A percentile compares a stretch with the other conserved stretches of the same genome.
Conservation (phyloP, 2,888 invertebrate genomes). For the Rhaphigaster nebulosa region DNA sequence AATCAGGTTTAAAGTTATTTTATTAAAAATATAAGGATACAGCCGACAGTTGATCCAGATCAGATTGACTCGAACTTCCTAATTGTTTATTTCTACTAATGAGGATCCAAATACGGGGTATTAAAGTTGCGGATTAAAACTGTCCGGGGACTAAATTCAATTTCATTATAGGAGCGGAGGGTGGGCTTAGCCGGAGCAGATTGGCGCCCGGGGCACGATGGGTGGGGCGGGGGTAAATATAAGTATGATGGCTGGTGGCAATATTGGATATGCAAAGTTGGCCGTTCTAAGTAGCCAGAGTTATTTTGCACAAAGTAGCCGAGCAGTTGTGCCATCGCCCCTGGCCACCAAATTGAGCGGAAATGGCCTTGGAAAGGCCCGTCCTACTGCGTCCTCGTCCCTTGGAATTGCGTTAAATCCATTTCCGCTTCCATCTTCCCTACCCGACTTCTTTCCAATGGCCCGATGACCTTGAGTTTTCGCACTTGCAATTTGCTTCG, state of each 20-base stretch:
- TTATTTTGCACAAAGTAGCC: not conserved
- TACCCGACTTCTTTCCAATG: not conserved
- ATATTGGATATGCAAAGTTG: conserved; percentile 55
- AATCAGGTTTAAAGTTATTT: too few relatives aligned
- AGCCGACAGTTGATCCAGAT: not conserved
- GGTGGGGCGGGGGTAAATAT: not conserved
- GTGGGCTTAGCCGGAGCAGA: not conserved
- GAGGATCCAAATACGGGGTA: not conserved
- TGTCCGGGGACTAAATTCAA: conserved; percentile 40
- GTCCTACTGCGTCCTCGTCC: not conserved
- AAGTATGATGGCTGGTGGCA: conserved; percentile 35
- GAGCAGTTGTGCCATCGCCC: not conserved
- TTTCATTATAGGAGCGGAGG: conserved; percentile 18
- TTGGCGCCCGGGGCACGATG: not conserved
- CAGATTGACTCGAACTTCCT: not conserved
- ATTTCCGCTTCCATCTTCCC: conserved; percentile 43
- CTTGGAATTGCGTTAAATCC: conserved; percentile 43
- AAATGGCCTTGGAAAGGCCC: conserved; percentile 20
- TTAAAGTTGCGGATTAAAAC: conserved; percentile 48
- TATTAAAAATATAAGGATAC: not conserved
- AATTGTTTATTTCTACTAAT: not conserved
- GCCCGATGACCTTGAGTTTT: not conserved
- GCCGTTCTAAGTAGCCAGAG: not conserved
- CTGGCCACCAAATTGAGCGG: conserved; percentile 42
- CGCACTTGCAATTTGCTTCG: not conserved